Percentiles rank a stretch among this genome's conserved stretches.
phyloP scores from a whole-genome alignment of 1,140 invertebrate genomes.

The Danaus plexippus region DNA sequence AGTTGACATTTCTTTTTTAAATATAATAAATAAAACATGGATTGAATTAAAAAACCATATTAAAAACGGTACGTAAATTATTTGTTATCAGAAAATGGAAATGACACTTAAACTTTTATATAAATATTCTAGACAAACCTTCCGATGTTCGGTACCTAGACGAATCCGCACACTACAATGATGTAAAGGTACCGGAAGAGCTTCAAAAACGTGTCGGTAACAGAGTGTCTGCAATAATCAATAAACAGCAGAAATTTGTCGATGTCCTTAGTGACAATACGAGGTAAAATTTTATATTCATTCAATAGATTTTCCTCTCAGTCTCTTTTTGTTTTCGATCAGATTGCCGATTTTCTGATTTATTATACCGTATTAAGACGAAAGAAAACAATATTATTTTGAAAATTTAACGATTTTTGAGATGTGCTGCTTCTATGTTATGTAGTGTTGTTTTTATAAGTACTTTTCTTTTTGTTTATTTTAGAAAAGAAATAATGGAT shows the following conservation, averaged over 20 bases:
- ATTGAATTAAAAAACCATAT: conserved; percentile 7
- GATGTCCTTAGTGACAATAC: conserved; percentile 20
- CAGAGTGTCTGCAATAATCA: conserved; percentile 51
- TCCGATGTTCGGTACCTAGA: conserved; percentile 50
- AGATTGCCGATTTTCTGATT: too few species aligned
- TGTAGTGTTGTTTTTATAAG: too few species aligned
- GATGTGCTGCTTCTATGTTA: too few species aligned
- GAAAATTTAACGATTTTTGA: too few species aligned
- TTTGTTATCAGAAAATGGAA: not conserved
- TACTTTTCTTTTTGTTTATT: conserved; percentile 14
- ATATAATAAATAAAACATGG: conserved; percentile 30
- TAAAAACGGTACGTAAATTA: conserved; percentile 3
- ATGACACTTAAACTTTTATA: not conserved
- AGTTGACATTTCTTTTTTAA: conserved; percentile 45
- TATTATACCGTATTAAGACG: too few species aligned
- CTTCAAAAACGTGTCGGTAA: conserved; percentile 48
- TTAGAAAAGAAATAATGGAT: conserved; percentile 44
- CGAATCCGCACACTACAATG: conserved; percentile 52
- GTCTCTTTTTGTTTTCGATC: not conserved
- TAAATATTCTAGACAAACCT: conserved; percentile 28
- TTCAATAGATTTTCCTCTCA: not conserved
- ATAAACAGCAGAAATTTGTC: conserved; percentile 46
- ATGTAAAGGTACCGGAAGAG: conserved; percentile 50
- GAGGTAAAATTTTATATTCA: conserved; percentile 25
- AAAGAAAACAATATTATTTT: too few species aligned